A percentile compares a stretch with the other conserved stretches of the same genome.
Evolutionary conservation across 2,113 vertebrate genomes (phyloP).

Genomic region (Ivindomyrus marchei): DNA sequence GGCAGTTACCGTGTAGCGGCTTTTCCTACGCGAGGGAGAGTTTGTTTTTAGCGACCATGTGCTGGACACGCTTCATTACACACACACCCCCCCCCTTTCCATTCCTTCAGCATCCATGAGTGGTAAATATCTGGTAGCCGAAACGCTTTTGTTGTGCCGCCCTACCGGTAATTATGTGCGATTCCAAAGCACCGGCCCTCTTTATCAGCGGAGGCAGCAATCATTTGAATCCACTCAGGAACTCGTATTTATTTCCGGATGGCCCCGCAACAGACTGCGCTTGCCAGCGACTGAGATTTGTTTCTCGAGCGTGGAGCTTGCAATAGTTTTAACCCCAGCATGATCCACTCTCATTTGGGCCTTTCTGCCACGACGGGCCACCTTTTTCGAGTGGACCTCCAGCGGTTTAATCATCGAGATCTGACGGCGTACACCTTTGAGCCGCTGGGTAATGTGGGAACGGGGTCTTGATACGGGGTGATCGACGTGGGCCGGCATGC

Average conservation of each 20-base stretch:
- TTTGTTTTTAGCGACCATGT: neutral
- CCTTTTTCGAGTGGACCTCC: neutral
- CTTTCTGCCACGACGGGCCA: neutral
- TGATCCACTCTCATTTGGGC: neutral
- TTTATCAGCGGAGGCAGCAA: constrained; percentile 3
- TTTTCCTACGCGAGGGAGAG: neutral
- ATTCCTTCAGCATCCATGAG: neutral
- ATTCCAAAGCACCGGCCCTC: neutral
- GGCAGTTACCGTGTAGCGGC: neutral
- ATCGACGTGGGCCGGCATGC: constrained; percentile 10
- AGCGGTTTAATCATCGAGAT: constrained; percentile 20
- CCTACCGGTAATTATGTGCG: constrained; percentile 25
- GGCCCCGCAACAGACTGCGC: neutral
- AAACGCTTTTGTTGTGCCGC: neutral
- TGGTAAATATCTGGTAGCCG: constrained; percentile 21
- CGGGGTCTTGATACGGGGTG: constrained; percentile 20
- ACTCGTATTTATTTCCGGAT: neutral
- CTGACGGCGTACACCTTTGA: neutral
- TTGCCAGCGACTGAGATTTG: neutral
- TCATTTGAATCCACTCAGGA: neutral
- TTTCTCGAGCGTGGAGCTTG: neutral
- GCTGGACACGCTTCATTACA: constrained; percentile 1
- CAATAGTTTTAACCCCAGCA: neutral
- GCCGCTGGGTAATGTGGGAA: neutral
- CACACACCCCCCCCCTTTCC: neutral